Conservation (phyloP, 2,888 invertebrate genomes). For the Portevinia maculata region DNA sequence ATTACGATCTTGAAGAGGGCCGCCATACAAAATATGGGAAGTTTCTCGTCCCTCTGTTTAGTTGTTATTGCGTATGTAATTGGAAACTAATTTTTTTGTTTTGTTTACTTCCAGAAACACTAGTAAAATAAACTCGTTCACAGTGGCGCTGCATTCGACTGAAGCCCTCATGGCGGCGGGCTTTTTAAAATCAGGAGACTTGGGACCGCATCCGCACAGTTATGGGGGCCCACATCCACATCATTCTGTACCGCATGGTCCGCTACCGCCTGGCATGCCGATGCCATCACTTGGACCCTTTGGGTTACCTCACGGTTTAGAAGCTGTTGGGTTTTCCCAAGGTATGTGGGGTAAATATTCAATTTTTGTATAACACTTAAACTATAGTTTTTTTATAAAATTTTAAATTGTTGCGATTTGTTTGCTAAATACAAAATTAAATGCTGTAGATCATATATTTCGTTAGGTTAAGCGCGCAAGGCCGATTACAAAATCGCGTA, state of each 20-base stretch:
- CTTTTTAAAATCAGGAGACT: slow-evolving; percentile 82
- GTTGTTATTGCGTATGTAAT: slow-evolving; percentile 14
- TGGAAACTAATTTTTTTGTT: slow-evolving; percentile 50
- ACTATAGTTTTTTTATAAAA: slow-evolving; percentile 5
- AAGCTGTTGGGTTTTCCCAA: slow-evolving; percentile 83
- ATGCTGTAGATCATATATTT: too few relatives aligned
- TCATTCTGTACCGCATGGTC: slow-evolving; percentile 82
- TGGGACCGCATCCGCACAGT: slow-evolving; percentile 83
- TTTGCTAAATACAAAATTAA: too few relatives aligned
- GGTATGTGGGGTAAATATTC: slow-evolving; percentile 84
- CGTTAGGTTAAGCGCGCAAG: too few relatives aligned
- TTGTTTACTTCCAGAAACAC: slow-evolving; percentile 52
- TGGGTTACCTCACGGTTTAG: slow-evolving; percentile 83
- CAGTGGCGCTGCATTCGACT: slow-evolving; percentile 83
- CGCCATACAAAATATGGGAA: slow-evolving; percentile 24
- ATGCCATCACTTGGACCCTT: slow-evolving; percentile 83
- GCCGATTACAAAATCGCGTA: too few relatives aligned
- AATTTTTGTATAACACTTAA: slow-evolving; percentile 66
- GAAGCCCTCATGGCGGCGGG: slow-evolving; percentile 83
- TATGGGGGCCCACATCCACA: slow-evolving; percentile 83
- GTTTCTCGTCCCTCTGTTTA: too few relatives aligned
- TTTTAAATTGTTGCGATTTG: slow-evolving; percentile 64
- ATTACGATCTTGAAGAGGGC: slow-evolving; percentile 67
- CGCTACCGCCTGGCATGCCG: slow-evolving; percentile 83
- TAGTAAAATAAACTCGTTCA: slow-evolving; percentile 78